These are phyloP conservation scores for Antechinus stuartii DNA, from an alignment of 2,113 vertebrate species.

Conservation along the genomic window DNA sequence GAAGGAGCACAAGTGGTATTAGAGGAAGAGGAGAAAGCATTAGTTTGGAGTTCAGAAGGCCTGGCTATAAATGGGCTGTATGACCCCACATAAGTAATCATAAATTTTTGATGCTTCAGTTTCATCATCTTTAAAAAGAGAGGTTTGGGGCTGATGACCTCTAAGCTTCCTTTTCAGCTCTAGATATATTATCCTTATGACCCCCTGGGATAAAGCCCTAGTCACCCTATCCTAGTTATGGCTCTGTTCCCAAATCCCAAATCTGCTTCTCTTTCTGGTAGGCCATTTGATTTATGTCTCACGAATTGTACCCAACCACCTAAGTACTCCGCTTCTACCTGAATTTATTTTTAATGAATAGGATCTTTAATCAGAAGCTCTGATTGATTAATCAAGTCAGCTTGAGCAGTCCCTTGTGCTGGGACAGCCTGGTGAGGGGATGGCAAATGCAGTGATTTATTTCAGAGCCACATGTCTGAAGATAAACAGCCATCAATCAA, in stretches of 20 bases:
- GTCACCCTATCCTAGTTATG: background rate
- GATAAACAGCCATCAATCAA: conserved; percentile 81
- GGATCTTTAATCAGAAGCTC: background rate
- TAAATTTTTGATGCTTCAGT: background rate
- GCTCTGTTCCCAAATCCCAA: background rate
- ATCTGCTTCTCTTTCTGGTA: background rate
- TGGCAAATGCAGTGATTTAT: conserved; percentile 78
- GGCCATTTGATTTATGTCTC: conserved; percentile 32
- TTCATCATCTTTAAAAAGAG: background rate
- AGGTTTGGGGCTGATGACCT: background rate
- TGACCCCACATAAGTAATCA: background rate
- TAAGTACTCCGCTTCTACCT: background rate
- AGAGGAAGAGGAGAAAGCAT: background rate
- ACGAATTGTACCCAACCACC: background rate
- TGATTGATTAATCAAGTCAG: conserved; percentile 67
- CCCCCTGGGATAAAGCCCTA: background rate
- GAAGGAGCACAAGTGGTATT: background rate
- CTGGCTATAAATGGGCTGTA: background rate
- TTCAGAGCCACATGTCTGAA: conserved; percentile 78
- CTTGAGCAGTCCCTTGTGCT: conserved; percentile 64
- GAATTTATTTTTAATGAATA: background rate
- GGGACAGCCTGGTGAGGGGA: conserved; percentile 70
- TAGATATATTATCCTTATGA: background rate
- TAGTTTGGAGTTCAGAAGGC: background rate
- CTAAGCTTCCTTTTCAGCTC: background rate